Conservation (phyloP, 2,888 invertebrate genomes). For the Hipparchia semele region DNA sequence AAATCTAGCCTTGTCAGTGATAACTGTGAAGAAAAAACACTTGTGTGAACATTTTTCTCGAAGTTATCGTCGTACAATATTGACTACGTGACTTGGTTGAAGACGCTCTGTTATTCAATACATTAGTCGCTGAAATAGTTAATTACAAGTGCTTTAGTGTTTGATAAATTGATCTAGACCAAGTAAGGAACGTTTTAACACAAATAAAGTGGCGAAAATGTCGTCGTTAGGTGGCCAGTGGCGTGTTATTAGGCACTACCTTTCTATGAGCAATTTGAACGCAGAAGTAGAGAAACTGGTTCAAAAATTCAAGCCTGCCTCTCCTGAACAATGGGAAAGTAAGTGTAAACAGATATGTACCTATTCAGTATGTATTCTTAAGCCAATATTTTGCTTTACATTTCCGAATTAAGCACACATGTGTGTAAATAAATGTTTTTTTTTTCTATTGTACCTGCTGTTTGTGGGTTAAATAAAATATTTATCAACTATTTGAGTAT, state of each 20-base stretch:
- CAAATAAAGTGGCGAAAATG: constrained; percentile 49
- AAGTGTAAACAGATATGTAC: constrained; percentile 46
- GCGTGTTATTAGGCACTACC: constrained; percentile 70
- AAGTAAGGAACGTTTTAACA: constrained; percentile 6
- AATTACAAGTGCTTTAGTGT: constrained; percentile 10
- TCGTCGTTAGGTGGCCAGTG: constrained; percentile 74
- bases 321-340: constrained; percentile 76
- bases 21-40: constrained; percentile 35
- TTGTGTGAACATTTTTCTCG: constrained; percentile 34
- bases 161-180: constrained; percentile 19
- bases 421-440: not conserved
- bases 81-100: constrained; percentile 41
- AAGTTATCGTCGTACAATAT: constrained; percentile 27
- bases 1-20: constrained; percentile 34
- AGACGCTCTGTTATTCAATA: constrained; percentile 7
- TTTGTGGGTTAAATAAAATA: not conserved
- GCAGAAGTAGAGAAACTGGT: constrained; percentile 70
- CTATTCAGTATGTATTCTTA: too few relatives aligned
- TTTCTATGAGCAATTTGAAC: constrained; percentile 65
- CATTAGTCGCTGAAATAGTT: not conserved
- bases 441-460: not conserved
- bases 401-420: not conserved
- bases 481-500: not conserved
- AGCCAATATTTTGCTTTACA: not conserved
- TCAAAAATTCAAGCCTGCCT: constrained; percentile 63